Evolutionary conservation across 2,113 vertebrate genomes (phyloP), one percentile per base, ranked within the genome.

Genomic region (Piaya cayana): DNA sequence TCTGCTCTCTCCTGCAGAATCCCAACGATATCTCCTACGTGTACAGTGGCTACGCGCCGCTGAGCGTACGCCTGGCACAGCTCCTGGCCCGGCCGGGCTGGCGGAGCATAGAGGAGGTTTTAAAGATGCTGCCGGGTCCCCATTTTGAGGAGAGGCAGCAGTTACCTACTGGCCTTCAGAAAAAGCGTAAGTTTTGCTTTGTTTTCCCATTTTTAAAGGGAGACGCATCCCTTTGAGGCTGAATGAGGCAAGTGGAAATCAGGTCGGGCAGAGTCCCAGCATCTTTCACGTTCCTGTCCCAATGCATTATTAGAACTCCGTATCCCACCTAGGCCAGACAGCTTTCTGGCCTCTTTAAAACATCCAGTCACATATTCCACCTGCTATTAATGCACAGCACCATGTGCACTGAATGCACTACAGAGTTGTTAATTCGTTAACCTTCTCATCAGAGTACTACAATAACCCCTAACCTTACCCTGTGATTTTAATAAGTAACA

Each of bases 11-110:
- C 75, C 39, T 45, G 20, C 97, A 99, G 99, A 99, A 99, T 91
- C 99, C 99, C 58, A 99, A 99, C 0, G 99, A 99, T 94, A 99
- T 99, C 95, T 99, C 99, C 1, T 99, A 99, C 0, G 99, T 99
- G 79, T 99, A 99, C 97, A 99, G 99, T 1, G 99, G 99, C 63
- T 99, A 99, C 0, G 99, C 99, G 4, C 99, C 99, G 0, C 98
- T 99, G 7, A 99, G 99, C 12, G 98, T 99, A 56, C 98, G 99
- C 19, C 98, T 99, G 78, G 98, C 99, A 2, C 99, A 99, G 97
- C 97, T 99, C 8, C 98, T 99, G 29, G 98, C 99, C 11, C 98
- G 99, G 22, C 99, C 99, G 0, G 99, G 99, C 14, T 99, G 99
- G 99, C 98, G 99, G 10, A 99, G 99, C 95, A 99, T 99, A 1